Evolutionary conservation across 2,797 vertebrate genomes (phyloP), one percentile per base, ranked within the genome.

Genomic region (Enteromius radiatus): DNA sequence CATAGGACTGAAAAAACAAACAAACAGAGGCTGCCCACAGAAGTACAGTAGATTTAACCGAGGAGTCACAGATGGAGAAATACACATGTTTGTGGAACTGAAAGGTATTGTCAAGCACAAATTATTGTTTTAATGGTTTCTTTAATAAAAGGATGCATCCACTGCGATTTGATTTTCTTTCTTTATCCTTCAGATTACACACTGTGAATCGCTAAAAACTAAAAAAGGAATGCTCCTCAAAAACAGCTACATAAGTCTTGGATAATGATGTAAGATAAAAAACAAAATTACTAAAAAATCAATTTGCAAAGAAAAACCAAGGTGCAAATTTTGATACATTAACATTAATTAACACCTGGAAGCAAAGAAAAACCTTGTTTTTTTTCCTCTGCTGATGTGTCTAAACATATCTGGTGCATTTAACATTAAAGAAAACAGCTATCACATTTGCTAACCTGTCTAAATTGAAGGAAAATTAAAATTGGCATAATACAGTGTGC

Each of bases 41-140:
- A 88, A 87, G 87, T n/a, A n/a, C n/a, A n/a, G n/a, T 86, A 90
- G 86, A 93, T 92, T 91, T 89, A 91, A 92, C 89, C 56, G 87
- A 80, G 80, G 49, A 87, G 88, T 78, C 71, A 83, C 21, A 31
- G 23, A 79, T 76, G 63, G 71, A 56, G 43, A 83, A 83, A 78
- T 45, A 73, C 75, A 83, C 54, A 43, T 82, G 15, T 43, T 70
- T 74, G n/a, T 56, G 63, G 36, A 85, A 23, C 74, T 45, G 33
- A 79, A 73, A 83, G 47, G 17, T 83, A 73, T 63, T 56, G 70
- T 73, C 68, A 77, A 77, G 92, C 87, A 88, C 68, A 64, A 69
- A 92, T 87, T 89, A 85, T 88, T 89, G 92, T 92, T 86, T 93
- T 91, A 92, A 92, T 82, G 84, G 88, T 85, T 88, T 15, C 38